These are phyloP conservation scores for Drosophila virilis DNA, from an alignment of 1,140 invertebrate genomes.

Conservation along the genomic window DNA sequence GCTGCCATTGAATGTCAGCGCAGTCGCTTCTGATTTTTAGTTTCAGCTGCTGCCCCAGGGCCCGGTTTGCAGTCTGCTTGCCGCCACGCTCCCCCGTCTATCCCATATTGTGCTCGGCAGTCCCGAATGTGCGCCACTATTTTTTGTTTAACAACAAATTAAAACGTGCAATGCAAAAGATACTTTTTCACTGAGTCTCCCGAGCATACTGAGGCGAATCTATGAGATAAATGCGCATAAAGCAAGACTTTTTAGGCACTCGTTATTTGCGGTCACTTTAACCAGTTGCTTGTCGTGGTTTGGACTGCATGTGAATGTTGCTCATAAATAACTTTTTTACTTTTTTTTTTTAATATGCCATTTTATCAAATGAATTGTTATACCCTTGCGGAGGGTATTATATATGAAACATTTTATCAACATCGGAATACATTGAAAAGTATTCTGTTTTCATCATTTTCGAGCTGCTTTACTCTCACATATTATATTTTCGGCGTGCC, in stretches of 20 bases:
- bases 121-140: constrained; percentile 62
- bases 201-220: constrained; percentile 39
- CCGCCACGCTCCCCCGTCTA: not conserved
- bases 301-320: too few relatives aligned
- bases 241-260: not conserved
- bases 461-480: too few relatives aligned
- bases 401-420: too few relatives aligned
- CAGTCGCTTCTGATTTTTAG: constrained; percentile 54
- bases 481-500: too few relatives aligned
- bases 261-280: too few relatives aligned
- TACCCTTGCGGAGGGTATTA: too few relatives aligned
- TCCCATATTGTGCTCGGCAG: constrained; percentile 40
- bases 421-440: too few relatives aligned
- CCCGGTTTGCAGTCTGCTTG: constrained; percentile 10
- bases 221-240: not conserved
- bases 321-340: too few relatives aligned
- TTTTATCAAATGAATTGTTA: too few relatives aligned
- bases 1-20: constrained; percentile 56
- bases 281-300: too few relatives aligned
- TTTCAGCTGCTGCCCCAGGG: constrained; percentile 39
- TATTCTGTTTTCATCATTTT: too few relatives aligned
- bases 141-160: constrained; percentile 43
- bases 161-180: constrained; percentile 31
- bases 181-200: constrained; percentile 61
- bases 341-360: too few relatives aligned